phyloP scores from a whole-genome alignment of 2,113 vertebrate species.

The Salvelinus namaycush region DNA sequence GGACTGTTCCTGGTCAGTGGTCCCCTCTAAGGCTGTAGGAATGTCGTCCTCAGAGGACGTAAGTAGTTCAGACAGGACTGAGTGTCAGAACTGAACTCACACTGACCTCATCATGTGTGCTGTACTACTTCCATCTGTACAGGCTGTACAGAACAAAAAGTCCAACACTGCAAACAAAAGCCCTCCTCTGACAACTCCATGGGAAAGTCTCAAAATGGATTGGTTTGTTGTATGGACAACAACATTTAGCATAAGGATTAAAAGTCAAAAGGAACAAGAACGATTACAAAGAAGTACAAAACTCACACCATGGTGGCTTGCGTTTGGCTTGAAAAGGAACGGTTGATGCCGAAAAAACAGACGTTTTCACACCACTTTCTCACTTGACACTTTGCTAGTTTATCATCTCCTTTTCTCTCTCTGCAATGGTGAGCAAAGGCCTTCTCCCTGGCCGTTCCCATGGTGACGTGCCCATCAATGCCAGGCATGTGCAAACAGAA shows the following conservation, averaged over 20 bases:
- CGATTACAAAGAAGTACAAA: background rate
- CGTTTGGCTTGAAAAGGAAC: background rate
- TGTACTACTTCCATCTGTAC: background rate
- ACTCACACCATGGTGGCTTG: background rate
- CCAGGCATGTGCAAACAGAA: slow-evolving; percentile 77
- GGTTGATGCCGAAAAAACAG: background rate
- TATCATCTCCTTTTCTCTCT: slow-evolving; percentile 66
- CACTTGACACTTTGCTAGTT: slow-evolving; percentile 72
- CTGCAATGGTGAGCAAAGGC: slow-evolving; percentile 54
- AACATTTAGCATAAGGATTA: background rate
- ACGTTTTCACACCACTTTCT: slow-evolving; percentile 50
- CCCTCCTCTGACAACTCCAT: slow-evolving; percentile 4
- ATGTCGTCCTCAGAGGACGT: slow-evolving; percentile 11
- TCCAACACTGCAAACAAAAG: slow-evolving; percentile 12
- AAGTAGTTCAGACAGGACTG: slow-evolving; percentile 15
- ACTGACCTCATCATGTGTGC: slow-evolving; percentile 20
- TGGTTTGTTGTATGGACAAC: background rate
- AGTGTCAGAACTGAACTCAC: slow-evolving; percentile 28
- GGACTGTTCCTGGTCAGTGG: slow-evolving; percentile 8
- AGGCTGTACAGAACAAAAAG: too few relatives aligned
- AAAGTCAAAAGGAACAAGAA: background rate
- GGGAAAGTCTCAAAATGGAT: slow-evolving; percentile 3
- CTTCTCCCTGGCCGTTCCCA: slow-evolving; percentile 73
- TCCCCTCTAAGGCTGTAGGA: slow-evolving; percentile 1
- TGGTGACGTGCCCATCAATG: slow-evolving; percentile 77